phyloP scores from a whole-genome alignment of 1,140 invertebrate species.

The Globodera ellingtonae region DNA sequence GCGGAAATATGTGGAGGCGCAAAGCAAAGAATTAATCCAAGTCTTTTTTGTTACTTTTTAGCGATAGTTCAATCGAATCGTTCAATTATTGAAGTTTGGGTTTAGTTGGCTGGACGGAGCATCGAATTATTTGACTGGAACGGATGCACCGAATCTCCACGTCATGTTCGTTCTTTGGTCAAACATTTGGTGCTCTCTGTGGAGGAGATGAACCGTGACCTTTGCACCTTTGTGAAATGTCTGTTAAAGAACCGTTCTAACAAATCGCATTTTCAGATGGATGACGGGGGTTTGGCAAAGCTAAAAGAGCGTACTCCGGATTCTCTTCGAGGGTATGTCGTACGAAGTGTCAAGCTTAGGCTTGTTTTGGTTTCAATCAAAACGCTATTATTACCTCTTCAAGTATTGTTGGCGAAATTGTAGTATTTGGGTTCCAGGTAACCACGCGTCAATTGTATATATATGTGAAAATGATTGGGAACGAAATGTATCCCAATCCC shows the following conservation, averaged over 20 bases:
- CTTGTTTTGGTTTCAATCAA: too few relatives aligned
- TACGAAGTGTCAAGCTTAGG: too few relatives aligned
- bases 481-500: too few relatives aligned
- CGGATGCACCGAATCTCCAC: constrained; percentile 26
- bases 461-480: too few relatives aligned
- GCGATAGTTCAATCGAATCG: neutral
- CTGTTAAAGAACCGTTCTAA: neutral
- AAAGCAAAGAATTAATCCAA: constrained; percentile 16
- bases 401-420: too few relatives aligned
- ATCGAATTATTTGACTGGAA: constrained; percentile 32
- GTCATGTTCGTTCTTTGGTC: constrained; percentile 14
- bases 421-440: too few relatives aligned
- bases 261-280: constrained; percentile 21
- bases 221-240: constrained; percentile 31
- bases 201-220: constrained; percentile 15
- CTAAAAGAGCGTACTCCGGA: constrained; percentile 29
- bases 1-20: constrained; percentile 19
- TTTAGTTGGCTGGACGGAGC: constrained; percentile 21
- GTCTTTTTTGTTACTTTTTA: neutral
- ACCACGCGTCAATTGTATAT: too few relatives aligned
- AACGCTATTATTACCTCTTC: too few relatives aligned
- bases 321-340: constrained; percentile 5
- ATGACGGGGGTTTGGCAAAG: constrained; percentile 9
- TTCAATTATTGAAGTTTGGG: neutral
- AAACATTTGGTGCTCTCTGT: constrained; percentile 30